These are phyloP conservation scores for Silurus glanis DNA, from an alignment of 2,113 vertebrate genomes.

Conservation along the genomic window DNA sequence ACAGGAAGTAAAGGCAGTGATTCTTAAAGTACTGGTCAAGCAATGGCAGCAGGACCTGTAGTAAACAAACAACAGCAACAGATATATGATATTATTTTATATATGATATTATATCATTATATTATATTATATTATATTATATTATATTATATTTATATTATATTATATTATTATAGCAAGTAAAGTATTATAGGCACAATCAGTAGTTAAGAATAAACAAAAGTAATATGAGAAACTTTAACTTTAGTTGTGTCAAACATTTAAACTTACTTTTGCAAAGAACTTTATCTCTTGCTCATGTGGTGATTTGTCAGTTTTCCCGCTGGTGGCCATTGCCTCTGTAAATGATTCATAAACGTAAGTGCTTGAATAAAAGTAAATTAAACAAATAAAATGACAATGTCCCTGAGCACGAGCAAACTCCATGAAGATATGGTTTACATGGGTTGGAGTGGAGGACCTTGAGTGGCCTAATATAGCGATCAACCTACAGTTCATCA, in stretches of 20 bases:
- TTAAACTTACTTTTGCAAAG: slow-evolving; percentile 89
- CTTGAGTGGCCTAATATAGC: too few relatives aligned
- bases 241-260: background rate
- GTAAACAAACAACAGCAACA: slow-evolving; percentile 8
- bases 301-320: slow-evolving; percentile 93
- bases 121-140: background rate
- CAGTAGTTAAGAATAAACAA: background rate
- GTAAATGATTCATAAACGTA: slow-evolving; percentile 39
- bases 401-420: too few relatives aligned
- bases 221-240: background rate
- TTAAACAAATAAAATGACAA: too few relatives aligned
- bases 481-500: too few relatives aligned
- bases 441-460: too few relatives aligned
- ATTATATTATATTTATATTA: background rate
- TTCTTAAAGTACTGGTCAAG: slow-evolving; percentile 95
- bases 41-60: slow-evolving; percentile 88
- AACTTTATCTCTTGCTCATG: slow-evolving; percentile 98
- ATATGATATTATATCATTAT: background rate
- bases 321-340: slow-evolving; percentile 95
- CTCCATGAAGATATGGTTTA: too few relatives aligned
- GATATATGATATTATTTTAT: background rate
- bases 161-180: background rate
- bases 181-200: background rate
- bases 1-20: slow-evolving; percentile 93
- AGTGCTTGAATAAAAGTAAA: background rate